Percentiles rank a stretch among this genome's conserved stretches.
These are phyloP conservation scores for Petrocephalus microphthalmus DNA, from an alignment of 2,113 vertebrate species.

Conservation along the genomic window DNA sequence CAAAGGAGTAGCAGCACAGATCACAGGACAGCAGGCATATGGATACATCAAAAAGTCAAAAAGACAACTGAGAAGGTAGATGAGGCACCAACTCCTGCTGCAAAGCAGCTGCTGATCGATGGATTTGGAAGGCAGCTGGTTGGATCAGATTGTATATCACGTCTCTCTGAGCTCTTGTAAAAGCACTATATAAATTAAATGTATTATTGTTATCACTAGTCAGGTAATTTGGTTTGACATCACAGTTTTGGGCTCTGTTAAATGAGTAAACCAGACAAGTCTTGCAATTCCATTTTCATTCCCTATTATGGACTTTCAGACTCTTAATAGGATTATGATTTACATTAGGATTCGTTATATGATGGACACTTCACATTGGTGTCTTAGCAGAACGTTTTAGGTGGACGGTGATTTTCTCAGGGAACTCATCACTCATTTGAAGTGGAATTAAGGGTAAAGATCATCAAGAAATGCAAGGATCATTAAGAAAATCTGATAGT, in stretches of 20 bases:
- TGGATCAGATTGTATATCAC: neutral
- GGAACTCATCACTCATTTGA: neutral
- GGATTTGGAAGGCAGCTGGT: neutral
- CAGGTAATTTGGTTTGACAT: neutral
- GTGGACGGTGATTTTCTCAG: neutral
- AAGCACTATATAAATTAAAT: no score
- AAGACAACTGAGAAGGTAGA: neutral
- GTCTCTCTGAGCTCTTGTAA: no score
- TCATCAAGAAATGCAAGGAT: neutral
- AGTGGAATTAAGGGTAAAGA: neutral
- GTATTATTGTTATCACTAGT: no score
- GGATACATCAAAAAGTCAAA: neutral
- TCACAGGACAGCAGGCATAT: neutral
- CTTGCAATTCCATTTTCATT: neutral
- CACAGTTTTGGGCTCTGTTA: neutral
- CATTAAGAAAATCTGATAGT: neutral
- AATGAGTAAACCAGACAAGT: neutral
- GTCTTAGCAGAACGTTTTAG: neutral
- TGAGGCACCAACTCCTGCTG: neutral
- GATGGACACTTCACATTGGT: neutral
- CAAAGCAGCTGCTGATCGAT: neutral
- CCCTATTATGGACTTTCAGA: neutral
- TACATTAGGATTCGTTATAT: neutral
- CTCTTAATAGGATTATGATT: neutral
- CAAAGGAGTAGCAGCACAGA: neutral